Conservation (phyloP, 2,113 vertebrate genomes). For the Vulpes ferrilata region DNA sequence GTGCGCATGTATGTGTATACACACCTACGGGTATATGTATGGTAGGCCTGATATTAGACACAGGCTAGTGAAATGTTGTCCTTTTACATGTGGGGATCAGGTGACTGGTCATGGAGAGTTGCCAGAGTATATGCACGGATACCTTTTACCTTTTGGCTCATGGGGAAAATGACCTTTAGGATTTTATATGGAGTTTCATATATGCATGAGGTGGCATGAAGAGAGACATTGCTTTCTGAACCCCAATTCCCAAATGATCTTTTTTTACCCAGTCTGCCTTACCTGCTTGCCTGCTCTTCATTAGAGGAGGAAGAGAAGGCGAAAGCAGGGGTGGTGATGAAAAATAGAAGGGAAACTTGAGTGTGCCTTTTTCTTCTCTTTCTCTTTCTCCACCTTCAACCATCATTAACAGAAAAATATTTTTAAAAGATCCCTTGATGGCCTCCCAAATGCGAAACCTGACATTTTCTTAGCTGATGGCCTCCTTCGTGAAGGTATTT, state of each 20-base stretch:
- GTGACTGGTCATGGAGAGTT: neutral
- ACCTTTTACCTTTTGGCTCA: neutral
- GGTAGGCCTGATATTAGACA: neutral
- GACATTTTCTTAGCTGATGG: conserved; percentile 82
- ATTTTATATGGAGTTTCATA: neutral
- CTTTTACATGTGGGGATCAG: neutral
- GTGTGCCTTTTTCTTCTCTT: conserved; percentile 51
- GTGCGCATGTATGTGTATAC: neutral
- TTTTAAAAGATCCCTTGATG: conserved; percentile 83
- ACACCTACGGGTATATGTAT: neutral
- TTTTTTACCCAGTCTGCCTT: neutral
- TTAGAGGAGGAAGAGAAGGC: neutral
- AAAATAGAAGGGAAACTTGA: conserved; percentile 52
- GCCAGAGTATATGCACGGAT: neutral
- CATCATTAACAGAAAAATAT: conserved; percentile 82
- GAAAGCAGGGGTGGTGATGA: neutral
- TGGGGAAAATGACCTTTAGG: neutral
- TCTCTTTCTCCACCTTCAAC: conserved; percentile 54
- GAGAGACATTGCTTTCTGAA: neutral
- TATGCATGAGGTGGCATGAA: neutral
- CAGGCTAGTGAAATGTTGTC: neutral
- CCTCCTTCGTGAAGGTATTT: conserved; percentile 73
- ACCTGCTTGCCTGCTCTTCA: neutral
- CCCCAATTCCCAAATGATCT: neutral
- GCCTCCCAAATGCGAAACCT: conserved; percentile 77